These are phyloP conservation scores for Pithys albifrons DNA, from an alignment of 2,113 vertebrate genomes.

Conservation along the genomic window DNA sequence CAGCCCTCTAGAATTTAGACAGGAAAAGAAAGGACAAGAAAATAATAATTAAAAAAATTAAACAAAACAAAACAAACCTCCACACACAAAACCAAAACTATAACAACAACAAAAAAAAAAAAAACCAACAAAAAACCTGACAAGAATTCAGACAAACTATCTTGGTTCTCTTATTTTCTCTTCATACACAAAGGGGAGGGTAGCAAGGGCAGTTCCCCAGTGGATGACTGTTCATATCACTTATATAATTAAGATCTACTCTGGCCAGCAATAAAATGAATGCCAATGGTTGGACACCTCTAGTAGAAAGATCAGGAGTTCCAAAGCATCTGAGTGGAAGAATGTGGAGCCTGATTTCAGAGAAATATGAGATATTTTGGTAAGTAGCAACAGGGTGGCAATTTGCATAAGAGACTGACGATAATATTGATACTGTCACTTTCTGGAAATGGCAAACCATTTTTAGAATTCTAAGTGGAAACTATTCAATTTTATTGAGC, in stretches of 20 bases:
- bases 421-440: conserved; percentile 16
- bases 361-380: neutral
- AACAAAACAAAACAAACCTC: no score
- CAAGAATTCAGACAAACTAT: neutral
- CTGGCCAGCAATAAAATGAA: neutral
- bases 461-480: conserved; percentile 46
- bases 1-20: neutral
- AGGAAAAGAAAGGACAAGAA: neutral
- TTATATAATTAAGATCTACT: neutral
- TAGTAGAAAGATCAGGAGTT: neutral
- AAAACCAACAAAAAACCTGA: neutral
- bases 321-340: neutral
- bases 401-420: neutral
- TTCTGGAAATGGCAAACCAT: conserved; percentile 21
- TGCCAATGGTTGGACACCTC: neutral
- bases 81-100: no score
- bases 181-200: neutral
- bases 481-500: conserved; percentile 32
- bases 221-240: neutral
- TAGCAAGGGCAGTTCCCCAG: neutral
- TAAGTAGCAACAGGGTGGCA: neutral
- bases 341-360: neutral
- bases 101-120: no score
- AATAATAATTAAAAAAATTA: no score
- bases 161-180: neutral